Evolutionary conservation across 1,140 invertebrate species (phyloP).

Genomic region (Hypsibius dujardini): DNA sequence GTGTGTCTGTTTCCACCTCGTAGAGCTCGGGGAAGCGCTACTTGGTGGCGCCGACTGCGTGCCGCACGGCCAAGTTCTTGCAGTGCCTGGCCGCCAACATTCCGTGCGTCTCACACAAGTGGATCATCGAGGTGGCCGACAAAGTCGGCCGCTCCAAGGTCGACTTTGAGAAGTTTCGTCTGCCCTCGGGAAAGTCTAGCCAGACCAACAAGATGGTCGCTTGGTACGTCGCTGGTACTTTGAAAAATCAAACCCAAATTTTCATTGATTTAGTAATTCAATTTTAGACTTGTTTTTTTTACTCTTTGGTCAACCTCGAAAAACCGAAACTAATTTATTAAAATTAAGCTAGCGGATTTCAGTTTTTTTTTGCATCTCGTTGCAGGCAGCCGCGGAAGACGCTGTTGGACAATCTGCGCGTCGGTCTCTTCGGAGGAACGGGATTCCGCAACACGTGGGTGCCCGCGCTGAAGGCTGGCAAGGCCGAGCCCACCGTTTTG

Average conservation of each 20-base stretch:
- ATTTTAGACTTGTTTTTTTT: background rate
- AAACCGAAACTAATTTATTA: background rate
- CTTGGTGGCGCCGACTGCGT: constrained; percentile 30
- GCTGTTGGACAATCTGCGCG: constrained; percentile 13
- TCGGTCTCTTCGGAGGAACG: background rate
- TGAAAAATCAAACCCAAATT: background rate
- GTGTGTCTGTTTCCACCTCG: background rate
- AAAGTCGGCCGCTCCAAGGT: background rate
- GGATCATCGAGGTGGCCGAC: constrained; percentile 28
- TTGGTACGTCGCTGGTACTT: background rate
- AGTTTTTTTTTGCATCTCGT: background rate
- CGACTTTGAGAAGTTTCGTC: background rate
- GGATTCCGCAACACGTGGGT: background rate
- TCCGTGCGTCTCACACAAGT: constrained; percentile 32
- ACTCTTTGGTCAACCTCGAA: background rate
- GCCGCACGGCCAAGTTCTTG: constrained; percentile 33
- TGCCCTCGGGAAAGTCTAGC: background rate
- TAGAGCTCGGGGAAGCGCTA: constrained; percentile 23
- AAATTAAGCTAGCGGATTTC: background rate
- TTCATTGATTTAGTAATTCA: background rate
- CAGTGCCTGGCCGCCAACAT: constrained; percentile 32
- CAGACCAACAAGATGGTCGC: background rate
- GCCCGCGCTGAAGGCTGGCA: background rate
- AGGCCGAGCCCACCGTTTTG: background rate
- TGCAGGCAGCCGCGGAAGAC: background rate